phyloP scores from a whole-genome alignment of 2,888 invertebrate species.

The Xestia sexstrigata region DNA sequence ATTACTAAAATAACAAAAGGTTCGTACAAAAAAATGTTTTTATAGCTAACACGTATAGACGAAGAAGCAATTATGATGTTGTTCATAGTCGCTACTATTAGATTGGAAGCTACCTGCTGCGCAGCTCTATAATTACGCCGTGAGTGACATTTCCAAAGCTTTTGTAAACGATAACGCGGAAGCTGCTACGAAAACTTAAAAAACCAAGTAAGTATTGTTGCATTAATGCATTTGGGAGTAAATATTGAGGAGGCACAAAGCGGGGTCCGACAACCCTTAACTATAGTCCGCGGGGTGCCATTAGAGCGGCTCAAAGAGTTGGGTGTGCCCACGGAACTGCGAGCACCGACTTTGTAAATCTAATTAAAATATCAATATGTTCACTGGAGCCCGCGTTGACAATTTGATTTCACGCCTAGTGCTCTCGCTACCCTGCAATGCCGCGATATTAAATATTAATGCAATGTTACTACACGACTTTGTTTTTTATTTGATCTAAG shows the following conservation, averaged over 20 bases:
- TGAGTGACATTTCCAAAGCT: slow-evolving; percentile 88
- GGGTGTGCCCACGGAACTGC: slow-evolving; percentile 84
- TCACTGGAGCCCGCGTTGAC: slow-evolving; percentile 87
- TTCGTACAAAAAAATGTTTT: slow-evolving; percentile 75
- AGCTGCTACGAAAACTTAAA: slow-evolving; percentile 89
- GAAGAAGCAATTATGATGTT: slow-evolving; percentile 85
- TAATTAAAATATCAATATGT: slow-evolving; percentile 91
- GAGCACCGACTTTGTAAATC: slow-evolving; percentile 88
- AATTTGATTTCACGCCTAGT: slow-evolving; percentile 89
- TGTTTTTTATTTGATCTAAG: slow-evolving; percentile 44
- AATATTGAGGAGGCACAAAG: slow-evolving; percentile 89
- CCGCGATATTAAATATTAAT: slow-evolving; percentile 69
- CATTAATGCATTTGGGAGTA: slow-evolving; percentile 90
- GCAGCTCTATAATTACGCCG: slow-evolving; percentile 88
- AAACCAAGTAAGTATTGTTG: slow-evolving; percentile 89
- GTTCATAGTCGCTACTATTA: slow-evolving; percentile 80
- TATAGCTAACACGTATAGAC: slow-evolving; percentile 77
- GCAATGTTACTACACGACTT: slow-evolving; percentile 54
- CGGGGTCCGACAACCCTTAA: slow-evolving; percentile 88
- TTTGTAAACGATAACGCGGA: slow-evolving; percentile 91
- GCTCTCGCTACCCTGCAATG: slow-evolving; percentile 61
- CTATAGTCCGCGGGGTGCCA: slow-evolving; percentile 89
- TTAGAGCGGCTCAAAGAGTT: slow-evolving; percentile 89
- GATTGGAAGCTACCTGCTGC: slow-evolving; percentile 85
- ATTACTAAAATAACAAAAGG: slow-evolving; percentile 77